Evolutionary conservation across 2,113 vertebrate species (phyloP).

Genomic region (Microtus montanus): DNA sequence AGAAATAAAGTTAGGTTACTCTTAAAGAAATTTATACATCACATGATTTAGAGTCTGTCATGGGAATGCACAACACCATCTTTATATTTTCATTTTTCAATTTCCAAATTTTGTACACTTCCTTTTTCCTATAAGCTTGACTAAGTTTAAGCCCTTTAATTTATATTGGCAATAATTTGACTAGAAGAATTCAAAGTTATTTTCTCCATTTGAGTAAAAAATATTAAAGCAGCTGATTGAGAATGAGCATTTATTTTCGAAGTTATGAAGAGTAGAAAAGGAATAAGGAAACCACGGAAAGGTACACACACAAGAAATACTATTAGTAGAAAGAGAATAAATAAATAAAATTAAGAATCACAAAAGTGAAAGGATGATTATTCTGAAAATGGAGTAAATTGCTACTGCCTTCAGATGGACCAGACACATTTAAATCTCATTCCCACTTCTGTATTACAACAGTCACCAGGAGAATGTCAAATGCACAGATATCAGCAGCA

Average conservation of each 20-base stretch:
- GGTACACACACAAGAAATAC: no score
- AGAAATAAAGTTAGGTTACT: background rate
- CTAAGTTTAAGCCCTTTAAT: slow-evolving; percentile 16
- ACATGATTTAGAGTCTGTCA: background rate
- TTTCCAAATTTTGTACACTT: slow-evolving; percentile 22
- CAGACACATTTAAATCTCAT: no score
- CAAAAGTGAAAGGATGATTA: no score
- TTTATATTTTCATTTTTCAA: slow-evolving; percentile 11
- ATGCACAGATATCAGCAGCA: background rate
- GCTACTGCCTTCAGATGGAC: no score
- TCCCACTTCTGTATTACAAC: background rate
- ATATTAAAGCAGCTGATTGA: background rate
- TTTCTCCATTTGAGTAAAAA: background rate
- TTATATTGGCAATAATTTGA: slow-evolving; percentile 20
- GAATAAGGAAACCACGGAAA: background rate
- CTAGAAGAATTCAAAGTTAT: slow-evolving; percentile 13
- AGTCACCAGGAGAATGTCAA: background rate
- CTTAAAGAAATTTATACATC: background rate
- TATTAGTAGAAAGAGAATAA: background rate
- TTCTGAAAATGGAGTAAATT: no score
- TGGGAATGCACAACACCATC: background rate
- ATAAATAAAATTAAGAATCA: no score
- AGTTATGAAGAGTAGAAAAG: background rate
- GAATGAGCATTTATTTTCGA: slow-evolving; percentile 21
- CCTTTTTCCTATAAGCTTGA: slow-evolving; percentile 17